Base-by-base conservation (phyloP, 2,797 vertebrate genomes). In the Paguma larvata region DNA sequence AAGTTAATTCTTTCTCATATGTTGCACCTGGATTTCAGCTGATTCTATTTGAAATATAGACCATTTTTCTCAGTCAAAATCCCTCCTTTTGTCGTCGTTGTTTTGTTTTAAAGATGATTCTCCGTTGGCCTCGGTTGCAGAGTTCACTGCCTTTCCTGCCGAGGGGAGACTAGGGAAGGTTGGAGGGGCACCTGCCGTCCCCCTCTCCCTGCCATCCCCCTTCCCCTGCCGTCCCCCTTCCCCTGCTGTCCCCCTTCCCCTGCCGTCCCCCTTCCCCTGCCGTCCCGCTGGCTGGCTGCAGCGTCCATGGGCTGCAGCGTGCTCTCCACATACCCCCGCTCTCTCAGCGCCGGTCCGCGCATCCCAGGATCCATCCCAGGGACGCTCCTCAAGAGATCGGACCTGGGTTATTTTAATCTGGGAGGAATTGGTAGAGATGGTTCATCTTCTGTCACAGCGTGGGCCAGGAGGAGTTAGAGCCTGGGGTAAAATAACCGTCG, bases 331-430 rank as follows among this genome's bases (percentile, higher is more conserved):
- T 25, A 11, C 38, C 7, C 65, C 83, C 44, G 90, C 19, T 30
- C 2, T 67, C 4, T 3, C 21, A 11, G 13, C 12, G 2, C 34
- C 5, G 19, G 34, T 25, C 15, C 1, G 1, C 14, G 3, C 10
- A 1, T 48, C 38, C 9, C 6, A 32, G 2, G 32, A 41, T 18
- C 2, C 5, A 59, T 27, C 48, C 7, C 9, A 34, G 65, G 48
- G 48, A 53, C 56, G 1, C 53, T 72, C 18, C 59, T 32, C 56
- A 62, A 85, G 65, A 75, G 79, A 32, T 48, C n/a, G 10, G 70
- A 6, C 38, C 6, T 92, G 62, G 19, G 30, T 53, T 53, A 15
- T 63, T 92, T 87, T 87, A 16, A 63, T 93, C 30, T 85, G n/a
- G 12, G 79, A 73, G n/a, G 80, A 72, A 73, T 41, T 72, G 19